Base-by-base conservation (phyloP, 1,140 invertebrate genomes). In the Caenorhabditis inopinata region DNA sequence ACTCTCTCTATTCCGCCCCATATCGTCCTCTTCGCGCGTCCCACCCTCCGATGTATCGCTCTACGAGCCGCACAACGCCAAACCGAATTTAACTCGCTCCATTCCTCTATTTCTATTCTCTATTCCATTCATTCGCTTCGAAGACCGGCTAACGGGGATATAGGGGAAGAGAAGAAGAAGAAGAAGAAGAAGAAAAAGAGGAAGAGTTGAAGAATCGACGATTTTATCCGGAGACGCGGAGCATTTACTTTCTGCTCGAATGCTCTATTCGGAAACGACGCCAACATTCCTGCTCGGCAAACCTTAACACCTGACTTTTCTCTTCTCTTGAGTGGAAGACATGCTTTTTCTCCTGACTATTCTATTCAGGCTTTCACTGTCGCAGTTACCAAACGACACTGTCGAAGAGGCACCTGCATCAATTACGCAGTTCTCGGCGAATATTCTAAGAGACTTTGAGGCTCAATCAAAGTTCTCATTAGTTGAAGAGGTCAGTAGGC, bases 81-180 rank as follows among this genome's bases (percentile, higher is more conserved):
- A 68, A 68, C 58, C 58, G 58, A 68, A 68, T 68, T 68, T 68
- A 68, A 68, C 58, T 68, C 58, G 35, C 58, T 68, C 38, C n/a
- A n/a, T n/a, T 32, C 51, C 27, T 29, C 27, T 25, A 25, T 51
- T 21, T 51, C 18, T 58, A 32, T 32, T 68, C 58, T 68, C 58
- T 42, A 42, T 42, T 42, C 38, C 14, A 42, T 42, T 42, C 38
- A 21, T 21, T 16, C 38, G 18, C 32, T 29, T 21, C n/a, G 35
- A 7, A 7, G 12, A 14, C 9, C 51, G 29, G 25, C 38, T 42
- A 5, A 42, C 6, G 38, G 25, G 58, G 18, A 3, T 32, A 32
- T 58, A 51, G 7, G 23, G 23, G 51, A n/a, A 32, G 27, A 32
- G 27, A 32, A 32, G 51, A 58, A 58, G 51, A 58, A 58, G 51